Evolutionary conservation across 92 coral and sea anemone species (phyloP).

Genomic region (Hydrozoanthus gracilis): DNA sequence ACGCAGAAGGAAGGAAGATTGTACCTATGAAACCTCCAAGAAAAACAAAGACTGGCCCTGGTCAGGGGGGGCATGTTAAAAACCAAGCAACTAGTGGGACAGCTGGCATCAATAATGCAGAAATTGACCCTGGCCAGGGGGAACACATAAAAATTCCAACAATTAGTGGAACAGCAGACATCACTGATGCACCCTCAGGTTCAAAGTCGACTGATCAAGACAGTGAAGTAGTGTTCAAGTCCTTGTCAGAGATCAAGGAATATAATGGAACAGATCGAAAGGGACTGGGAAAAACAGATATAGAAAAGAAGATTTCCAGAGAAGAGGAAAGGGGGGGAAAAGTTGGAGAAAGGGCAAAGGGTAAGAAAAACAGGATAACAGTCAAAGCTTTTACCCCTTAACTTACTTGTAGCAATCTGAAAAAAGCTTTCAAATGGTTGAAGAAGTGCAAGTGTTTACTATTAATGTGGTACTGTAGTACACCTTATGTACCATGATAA

Average conservation of each 20-base stretch:
- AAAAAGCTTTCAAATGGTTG: too few relatives aligned
- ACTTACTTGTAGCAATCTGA: too few relatives aligned
- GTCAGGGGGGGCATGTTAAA: conserved; percentile 42
- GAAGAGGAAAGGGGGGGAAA: neutral
- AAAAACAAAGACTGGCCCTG: conserved; percentile 72
- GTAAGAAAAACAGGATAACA: conserved; percentile 2
- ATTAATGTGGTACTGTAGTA: too few relatives aligned
- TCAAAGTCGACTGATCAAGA: conserved; percentile 47
- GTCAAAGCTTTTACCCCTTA: neutral
- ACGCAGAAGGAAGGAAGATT: conserved; percentile 49
- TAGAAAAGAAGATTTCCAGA: conserved; percentile 27
- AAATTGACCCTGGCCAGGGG: conserved; percentile 58
- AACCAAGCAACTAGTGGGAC: conserved; percentile 14
- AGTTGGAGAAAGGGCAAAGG: conserved; percentile 14
- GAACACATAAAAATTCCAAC: conserved; percentile 47
- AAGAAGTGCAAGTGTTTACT: too few relatives aligned
- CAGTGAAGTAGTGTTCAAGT: conserved; percentile 64
- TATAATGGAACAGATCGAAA: conserved; percentile 48
- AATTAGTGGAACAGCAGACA: neutral
- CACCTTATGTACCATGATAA: too few relatives aligned
- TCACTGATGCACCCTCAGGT: neutral
- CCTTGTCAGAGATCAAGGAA: conserved; percentile 14
- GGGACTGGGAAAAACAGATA: conserved; percentile 36
- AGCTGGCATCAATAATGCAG: conserved; percentile 49
- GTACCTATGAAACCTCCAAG: conserved; percentile 60